These are phyloP conservation scores for Clarias fuscus DNA, from an alignment of 2,797 vertebrate genomes.

Conservation along the genomic window DNA sequence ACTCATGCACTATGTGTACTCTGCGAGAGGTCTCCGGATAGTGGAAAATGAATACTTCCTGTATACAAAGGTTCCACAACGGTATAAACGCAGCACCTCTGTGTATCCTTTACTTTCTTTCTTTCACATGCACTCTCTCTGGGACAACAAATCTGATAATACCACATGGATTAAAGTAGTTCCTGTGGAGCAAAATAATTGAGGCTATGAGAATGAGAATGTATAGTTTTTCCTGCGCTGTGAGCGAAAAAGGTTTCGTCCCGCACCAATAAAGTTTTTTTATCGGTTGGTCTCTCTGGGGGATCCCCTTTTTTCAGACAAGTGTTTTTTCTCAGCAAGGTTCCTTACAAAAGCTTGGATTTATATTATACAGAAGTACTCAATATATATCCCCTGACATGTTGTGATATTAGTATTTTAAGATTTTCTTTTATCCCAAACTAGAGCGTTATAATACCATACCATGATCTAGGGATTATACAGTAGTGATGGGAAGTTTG, in stretches of 20 bases:
- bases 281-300: background rate
- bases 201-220: constrained; percentile 51
- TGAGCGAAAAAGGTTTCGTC: background rate
- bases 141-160: constrained; percentile 42
- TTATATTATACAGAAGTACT: constrained; percentile 37
- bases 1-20: background rate
- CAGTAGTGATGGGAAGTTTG: no score
- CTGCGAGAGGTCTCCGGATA: background rate
- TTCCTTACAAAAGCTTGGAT: constrained; percentile 51
- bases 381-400: background rate
- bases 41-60: background rate
- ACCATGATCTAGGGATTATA: background rate
- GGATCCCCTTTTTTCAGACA: background rate
- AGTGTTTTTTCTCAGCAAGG: constrained; percentile 45
- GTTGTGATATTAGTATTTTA: background rate
- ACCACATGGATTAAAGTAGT: constrained; percentile 46
- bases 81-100: background rate
- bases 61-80: background rate
- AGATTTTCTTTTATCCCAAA: background rate
- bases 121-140: background rate
- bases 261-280: background rate
- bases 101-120: background rate
- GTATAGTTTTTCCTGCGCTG: constrained; percentile 46
- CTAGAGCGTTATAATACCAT: background rate
- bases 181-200: constrained; percentile 54